Percentiles rank a stretch among this genome's conserved stretches.
Conservation (phyloP, 2,113 vertebrate genomes). For the Gorsachius goisagi region DNA sequence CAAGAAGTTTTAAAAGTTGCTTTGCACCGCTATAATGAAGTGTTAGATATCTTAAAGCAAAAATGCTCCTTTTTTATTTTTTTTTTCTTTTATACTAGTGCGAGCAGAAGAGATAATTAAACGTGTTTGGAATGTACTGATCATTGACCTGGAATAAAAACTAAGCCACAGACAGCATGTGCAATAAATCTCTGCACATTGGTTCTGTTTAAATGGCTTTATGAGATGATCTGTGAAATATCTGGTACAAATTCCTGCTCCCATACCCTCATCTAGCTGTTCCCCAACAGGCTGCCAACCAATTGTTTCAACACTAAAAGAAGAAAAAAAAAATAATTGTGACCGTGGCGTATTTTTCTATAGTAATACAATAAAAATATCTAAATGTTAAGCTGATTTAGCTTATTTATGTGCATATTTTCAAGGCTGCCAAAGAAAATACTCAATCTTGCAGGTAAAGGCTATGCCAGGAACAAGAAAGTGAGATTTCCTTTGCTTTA, state of each 20-base stretch:
- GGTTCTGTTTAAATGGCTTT: constrained; percentile 9
- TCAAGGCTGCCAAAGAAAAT: constrained; percentile 2
- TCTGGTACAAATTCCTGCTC: neutral
- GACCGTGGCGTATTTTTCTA: neutral
- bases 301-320: neutral
- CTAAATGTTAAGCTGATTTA: neutral
- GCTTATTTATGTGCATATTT: constrained; percentile 21
- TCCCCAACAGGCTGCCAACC: neutral
- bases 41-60: neutral
- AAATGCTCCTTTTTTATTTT: neutral
- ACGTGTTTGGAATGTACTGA: neutral
- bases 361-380: neutral
- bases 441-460: neutral
- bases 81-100: neutral
- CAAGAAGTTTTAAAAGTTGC: neutral
- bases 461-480: neutral
- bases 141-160: constrained; percentile 32
- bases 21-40: neutral
- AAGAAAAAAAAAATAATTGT: neutral
- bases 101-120: constrained; percentile 14
- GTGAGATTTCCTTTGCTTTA: constrained; percentile 20
- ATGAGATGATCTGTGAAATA: neutral
- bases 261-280: neutral
- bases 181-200: neutral
- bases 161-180: neutral